These are phyloP conservation scores for Plectus sambesii DNA, from an alignment of 1,140 invertebrate species.

Conservation along the genomic window DNA sequence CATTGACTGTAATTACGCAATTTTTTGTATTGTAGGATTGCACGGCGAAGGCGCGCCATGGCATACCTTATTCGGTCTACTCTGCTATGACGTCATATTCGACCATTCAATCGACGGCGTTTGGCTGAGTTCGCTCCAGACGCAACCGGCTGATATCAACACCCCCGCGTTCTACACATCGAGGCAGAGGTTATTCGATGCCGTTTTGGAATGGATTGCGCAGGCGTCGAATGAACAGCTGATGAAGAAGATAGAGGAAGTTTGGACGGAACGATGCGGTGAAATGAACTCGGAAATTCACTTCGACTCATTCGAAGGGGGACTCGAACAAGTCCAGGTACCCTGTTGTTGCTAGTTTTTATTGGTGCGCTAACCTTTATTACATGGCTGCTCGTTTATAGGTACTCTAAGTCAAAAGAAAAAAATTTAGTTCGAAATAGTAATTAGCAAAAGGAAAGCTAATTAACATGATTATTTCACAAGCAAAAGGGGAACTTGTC, in stretches of 20 bases:
- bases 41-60: constrained; percentile 31
- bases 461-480: no score
- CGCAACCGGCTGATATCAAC: constrained; percentile 27
- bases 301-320: constrained; percentile 17
- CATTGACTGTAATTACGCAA: constrained; percentile 3
- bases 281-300: constrained; percentile 25
- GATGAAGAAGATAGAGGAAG: constrained; percentile 11
- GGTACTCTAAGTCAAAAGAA: no score
- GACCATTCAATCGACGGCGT: constrained; percentile 14
- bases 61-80: constrained; percentile 34
- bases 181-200: constrained; percentile 25
- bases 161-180: constrained; percentile 23
- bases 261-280: constrained; percentile 15
- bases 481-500: no score
- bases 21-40: constrained; percentile 11
- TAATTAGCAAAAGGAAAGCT: no score
- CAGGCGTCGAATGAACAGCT: constrained; percentile 9
- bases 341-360: constrained; percentile 5
- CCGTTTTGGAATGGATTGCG: constrained; percentile 18
- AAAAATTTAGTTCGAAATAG: no score
- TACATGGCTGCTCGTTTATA: no score
- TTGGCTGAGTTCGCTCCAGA: constrained; percentile 34
- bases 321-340: constrained; percentile 15
- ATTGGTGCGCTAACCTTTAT: no score
- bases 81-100: constrained; percentile 35